These are phyloP conservation scores for Perca flavescens DNA, from an alignment of 2,113 vertebrate genomes.

Conservation along the genomic window DNA sequence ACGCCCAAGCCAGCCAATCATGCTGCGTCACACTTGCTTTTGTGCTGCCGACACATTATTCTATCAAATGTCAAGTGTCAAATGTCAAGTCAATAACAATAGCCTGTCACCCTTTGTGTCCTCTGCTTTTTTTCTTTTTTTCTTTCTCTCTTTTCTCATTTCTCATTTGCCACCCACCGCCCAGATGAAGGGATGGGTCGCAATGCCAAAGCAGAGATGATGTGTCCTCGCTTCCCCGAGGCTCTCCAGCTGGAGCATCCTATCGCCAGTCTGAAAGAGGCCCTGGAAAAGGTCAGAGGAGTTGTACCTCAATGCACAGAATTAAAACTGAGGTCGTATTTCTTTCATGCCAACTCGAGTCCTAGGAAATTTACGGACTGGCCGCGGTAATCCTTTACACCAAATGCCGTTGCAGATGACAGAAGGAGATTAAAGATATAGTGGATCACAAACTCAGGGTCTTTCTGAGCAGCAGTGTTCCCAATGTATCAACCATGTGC, in stretches of 20 bases:
- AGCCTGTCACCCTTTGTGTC: not conserved
- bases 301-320: not conserved
- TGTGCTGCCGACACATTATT: slow-evolving; percentile 1
- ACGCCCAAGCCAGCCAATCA: not conserved
- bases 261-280: slow-evolving; percentile 91
- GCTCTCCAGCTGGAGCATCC: slow-evolving; percentile 90
- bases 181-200: slow-evolving; percentile 72
- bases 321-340: slow-evolving; percentile 12
- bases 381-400: slow-evolving; percentile 66
- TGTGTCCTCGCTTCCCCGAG: slow-evolving; percentile 91
- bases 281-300: slow-evolving; percentile 90
- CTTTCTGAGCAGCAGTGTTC: not conserved
- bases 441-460: slow-evolving; percentile 47
- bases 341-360: slow-evolving; percentile 19
- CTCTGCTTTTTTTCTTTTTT: slow-evolving; percentile 5
- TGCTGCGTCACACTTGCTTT: not conserved
- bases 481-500: not conserved
- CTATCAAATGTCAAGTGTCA: slow-evolving; percentile 28
- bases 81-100: slow-evolving; percentile 29
- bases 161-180: not conserved
- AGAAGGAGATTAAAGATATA: slow-evolving; percentile 73
- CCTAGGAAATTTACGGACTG: slow-evolving; percentile 55
- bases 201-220: slow-evolving; percentile 77
- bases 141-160: not conserved
- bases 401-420: slow-evolving; percentile 45